A percentile compares a stretch with the other conserved stretches of the same genome.
Conservation (phyloP, 2,113 vertebrate genomes). For the Anser brachyrhynchus region DNA sequence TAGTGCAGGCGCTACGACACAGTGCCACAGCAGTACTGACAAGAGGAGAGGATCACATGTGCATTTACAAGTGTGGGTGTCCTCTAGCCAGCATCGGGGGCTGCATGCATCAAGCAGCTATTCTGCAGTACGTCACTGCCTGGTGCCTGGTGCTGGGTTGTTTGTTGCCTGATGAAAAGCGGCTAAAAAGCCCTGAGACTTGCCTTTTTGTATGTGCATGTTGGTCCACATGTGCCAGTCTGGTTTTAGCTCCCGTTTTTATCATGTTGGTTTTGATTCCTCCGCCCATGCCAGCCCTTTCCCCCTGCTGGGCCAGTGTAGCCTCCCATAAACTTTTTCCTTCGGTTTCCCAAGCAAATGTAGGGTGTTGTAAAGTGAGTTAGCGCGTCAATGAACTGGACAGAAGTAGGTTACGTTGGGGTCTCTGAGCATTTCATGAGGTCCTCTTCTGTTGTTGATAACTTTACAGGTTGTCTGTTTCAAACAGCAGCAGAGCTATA, state of each 20-base stretch:
- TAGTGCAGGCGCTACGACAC: neutral
- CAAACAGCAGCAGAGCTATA: slow-evolving; percentile 69
- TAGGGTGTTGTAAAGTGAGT: slow-evolving; percentile 52
- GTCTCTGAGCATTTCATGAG: slow-evolving; percentile 76
- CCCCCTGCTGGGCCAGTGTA: neutral
- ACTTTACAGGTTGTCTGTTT: slow-evolving; percentile 76
- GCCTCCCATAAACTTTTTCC: neutral
- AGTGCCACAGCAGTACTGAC: neutral
- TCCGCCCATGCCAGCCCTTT: neutral
- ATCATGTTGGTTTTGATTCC: neutral
- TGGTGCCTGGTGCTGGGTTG: neutral
- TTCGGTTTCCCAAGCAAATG: slow-evolving; percentile 29
- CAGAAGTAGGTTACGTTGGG: slow-evolving; percentile 50
- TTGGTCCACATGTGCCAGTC: neutral
- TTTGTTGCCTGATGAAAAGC: neutral
- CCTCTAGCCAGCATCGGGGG: neutral
- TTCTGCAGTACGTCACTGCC: neutral
- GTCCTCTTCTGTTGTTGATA: slow-evolving; percentile 74
- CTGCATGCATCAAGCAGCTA: neutral
- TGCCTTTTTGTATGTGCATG: neutral
- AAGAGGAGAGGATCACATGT: neutral
- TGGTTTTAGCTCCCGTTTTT: neutral
- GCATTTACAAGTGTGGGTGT: slow-evolving; percentile 20
- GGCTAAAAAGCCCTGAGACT: neutral
- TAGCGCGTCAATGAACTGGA: slow-evolving; percentile 62